phyloP scores from a whole-genome alignment of 1,140 invertebrate genomes.

The Drosophila oshimai region DNA sequence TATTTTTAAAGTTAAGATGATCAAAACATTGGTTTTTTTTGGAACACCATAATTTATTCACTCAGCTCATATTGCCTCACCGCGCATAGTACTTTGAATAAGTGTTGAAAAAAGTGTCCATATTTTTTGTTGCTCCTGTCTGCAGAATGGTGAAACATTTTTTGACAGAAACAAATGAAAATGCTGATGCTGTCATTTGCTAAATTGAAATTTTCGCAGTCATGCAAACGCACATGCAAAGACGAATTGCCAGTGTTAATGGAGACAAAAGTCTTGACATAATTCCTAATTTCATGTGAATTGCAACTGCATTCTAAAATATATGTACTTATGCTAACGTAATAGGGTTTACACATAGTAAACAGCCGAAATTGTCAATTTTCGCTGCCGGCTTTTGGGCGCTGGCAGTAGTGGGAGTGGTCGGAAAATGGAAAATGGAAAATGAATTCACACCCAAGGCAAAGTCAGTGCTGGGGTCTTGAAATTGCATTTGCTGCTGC shows the following conservation, averaged over 20 bases:
- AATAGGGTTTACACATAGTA: conserved; percentile 25
- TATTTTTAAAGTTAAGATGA: too few relatives aligned
- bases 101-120: conserved; percentile 11
- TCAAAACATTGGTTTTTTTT: too few relatives aligned
- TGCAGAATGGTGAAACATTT: conserved; percentile 14
- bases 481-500: conserved; percentile 39
- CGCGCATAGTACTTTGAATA: neutral
- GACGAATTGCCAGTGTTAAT: conserved; percentile 2
- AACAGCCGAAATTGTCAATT: conserved; percentile 37
- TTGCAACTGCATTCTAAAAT: conserved; percentile 57
- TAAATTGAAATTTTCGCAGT: conserved; percentile 61
- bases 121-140: neutral
- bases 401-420: neutral
- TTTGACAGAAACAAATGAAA: conserved; percentile 69
- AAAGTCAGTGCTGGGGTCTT: conserved; percentile 3
- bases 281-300: conserved; percentile 66
- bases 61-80: neutral
- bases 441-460: conserved; percentile 29
- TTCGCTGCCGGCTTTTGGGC: neutral
- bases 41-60: conserved; percentile 4
- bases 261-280: conserved; percentile 48
- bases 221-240: conserved; percentile 1
- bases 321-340: conserved; percentile 42
- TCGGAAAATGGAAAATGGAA: neutral
- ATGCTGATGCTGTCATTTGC: conserved; percentile 66